Percentiles rank a stretch among this genome's conserved stretches.
These are phyloP conservation scores for Sandelia bainsii DNA, from an alignment of 2,797 vertebrate genomes.

Conservation along the genomic window DNA sequence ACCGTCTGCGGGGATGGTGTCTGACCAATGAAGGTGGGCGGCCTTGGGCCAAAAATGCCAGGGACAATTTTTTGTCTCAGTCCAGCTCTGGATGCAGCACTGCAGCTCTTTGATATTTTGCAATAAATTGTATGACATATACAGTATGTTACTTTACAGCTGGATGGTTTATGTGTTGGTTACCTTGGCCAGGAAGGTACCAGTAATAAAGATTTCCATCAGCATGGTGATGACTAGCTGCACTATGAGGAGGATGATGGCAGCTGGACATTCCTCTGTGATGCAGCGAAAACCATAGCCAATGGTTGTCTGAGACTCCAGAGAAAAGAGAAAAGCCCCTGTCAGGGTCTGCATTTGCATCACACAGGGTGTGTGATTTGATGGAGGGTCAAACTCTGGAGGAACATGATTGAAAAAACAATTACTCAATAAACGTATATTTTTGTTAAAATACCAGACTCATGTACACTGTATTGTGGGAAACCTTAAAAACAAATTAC, in stretches of 20 bases:
- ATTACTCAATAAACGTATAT: not conserved
- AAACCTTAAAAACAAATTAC: no score
- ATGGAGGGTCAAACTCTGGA: slow-evolving; percentile 90
- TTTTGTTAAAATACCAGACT: not conserved
- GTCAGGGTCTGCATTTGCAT: slow-evolving; percentile 96
- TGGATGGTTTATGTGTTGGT: not conserved
- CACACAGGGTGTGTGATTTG: slow-evolving; percentile 97
- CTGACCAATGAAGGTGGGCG: no score
- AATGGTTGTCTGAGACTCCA: slow-evolving; percentile 98
- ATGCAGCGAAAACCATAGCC: slow-evolving; percentile 98
- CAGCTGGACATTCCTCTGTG: slow-evolving; percentile 94
- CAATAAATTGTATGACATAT: no score
- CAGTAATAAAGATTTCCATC: slow-evolving; percentile 98
- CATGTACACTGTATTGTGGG: not conserved
- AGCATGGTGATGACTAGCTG: slow-evolving; percentile 97
- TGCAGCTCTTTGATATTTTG: not conserved
- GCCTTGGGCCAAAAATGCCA: no score
- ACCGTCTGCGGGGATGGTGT: no score
- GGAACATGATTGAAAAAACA: slow-evolving; percentile 6
- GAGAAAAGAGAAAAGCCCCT: slow-evolving; percentile 96
- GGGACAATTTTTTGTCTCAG: no score
- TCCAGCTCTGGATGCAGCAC: not conserved
- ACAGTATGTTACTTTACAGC: not conserved
- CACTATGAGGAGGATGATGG: slow-evolving; percentile 94
- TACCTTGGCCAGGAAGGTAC: slow-evolving; percentile 97